phyloP scores from a whole-genome alignment of 2,888 invertebrate species.

The Melanargia galathea region DNA sequence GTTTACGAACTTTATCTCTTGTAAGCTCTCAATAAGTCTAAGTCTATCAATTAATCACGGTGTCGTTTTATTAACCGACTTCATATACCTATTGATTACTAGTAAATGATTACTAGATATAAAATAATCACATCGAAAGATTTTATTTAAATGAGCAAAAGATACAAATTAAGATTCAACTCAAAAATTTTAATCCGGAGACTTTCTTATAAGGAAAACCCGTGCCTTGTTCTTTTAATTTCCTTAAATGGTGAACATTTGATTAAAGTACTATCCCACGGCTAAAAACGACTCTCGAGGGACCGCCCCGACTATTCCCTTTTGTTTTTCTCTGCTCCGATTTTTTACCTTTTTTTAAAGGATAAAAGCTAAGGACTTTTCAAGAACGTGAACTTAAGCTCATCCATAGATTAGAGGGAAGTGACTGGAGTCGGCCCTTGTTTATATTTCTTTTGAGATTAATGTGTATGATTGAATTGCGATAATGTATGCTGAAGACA shows the following conservation, averaged over 20 bases:
- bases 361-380: conserved; percentile 62
- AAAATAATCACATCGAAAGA: too few species aligned
- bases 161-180: not conserved
- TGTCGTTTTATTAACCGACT: too few species aligned
- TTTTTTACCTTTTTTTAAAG: conserved; percentile 75
- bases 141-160: not conserved
- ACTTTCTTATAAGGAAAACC: conserved; percentile 60
- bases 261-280: conserved; percentile 80
- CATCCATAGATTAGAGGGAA: conserved; percentile 70
- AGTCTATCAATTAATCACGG: too few species aligned
- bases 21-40: too few species aligned
- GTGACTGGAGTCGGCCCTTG: conserved; percentile 57
- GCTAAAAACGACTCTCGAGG: conserved; percentile 69
- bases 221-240: conserved; percentile 77
- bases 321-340: conserved; percentile 76
- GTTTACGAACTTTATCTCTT: too few species aligned
- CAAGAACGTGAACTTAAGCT: conserved; percentile 61
- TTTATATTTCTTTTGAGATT: conserved; percentile 53
- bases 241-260: conserved; percentile 79
- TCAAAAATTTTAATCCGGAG: conserved; percentile 57
- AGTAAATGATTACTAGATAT: too few species aligned
- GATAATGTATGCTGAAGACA: conserved; percentile 44
- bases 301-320: conserved; percentile 78
- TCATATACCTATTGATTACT: too few species aligned
- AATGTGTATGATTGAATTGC: conserved; percentile 66